These are phyloP conservation scores for Leptopilina myrica DNA, from an alignment of 2,888 invertebrate genomes.

Conservation along the genomic window DNA sequence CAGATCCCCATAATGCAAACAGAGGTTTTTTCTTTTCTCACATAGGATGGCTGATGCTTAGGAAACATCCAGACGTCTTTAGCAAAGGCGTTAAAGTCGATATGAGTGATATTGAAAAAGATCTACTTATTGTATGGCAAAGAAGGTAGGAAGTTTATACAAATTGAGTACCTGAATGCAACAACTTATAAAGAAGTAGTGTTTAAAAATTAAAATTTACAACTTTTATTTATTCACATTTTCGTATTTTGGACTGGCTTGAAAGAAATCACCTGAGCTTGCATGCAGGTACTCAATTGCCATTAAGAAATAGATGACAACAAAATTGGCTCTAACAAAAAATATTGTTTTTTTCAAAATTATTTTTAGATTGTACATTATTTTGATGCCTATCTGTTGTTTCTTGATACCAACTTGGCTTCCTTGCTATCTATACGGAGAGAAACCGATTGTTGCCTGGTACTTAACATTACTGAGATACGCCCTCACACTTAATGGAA, in stretches of 20 bases:
- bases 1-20: slow-evolving; percentile 92
- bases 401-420: slow-evolving; percentile 89
- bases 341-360: no score
- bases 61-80: slow-evolving; percentile 93
- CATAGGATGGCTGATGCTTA: slow-evolving; percentile 93
- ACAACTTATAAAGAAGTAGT: no score
- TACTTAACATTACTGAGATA: slow-evolving; percentile 88
- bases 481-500: slow-evolving; percentile 87
- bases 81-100: slow-evolving; percentile 89
- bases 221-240: no score
- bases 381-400: slow-evolving; percentile 86
- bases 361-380: slow-evolving; percentile 83
- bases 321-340: slow-evolving; percentile 47
- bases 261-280: no score
- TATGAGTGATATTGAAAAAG: slow-evolving; percentile 90
- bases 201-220: no score
- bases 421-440: slow-evolving; percentile 88
- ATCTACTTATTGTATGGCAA: slow-evolving; percentile 92
- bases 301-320: not conserved
- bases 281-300: no score
- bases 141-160: slow-evolving; percentile 80
- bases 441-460: slow-evolving; percentile 85
- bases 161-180: no score
- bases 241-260: no score
- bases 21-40: slow-evolving; percentile 97